A percentile compares a stretch with the other conserved stretches of the same genome.
phyloP scores from a whole-genome alignment of 2,888 invertebrate species.

The Cryptophagus acutangulus region DNA sequence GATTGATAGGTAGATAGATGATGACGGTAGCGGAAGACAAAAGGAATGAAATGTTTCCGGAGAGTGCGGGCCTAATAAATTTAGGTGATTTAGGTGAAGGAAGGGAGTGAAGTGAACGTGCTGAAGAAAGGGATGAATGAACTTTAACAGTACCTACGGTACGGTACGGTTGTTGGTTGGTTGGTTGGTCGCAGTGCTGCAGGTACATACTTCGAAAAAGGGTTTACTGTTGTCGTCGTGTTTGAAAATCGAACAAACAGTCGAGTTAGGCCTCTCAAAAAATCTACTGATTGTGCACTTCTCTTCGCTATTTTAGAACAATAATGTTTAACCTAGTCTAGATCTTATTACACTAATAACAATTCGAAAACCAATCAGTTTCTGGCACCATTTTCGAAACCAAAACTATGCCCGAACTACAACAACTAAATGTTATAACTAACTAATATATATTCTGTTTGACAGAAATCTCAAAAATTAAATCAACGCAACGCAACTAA shows the following conservation, averaged over 20 bases:
- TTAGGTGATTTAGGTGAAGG: conserved; percentile 17
- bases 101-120: conserved; percentile 20
- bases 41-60: not conserved
- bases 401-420: no score
- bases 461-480: conserved; percentile 1
- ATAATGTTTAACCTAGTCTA: conserved; percentile 12
- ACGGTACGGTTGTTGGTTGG: no score
- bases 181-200: conserved; percentile 18
- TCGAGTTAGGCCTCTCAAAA: conserved; percentile 45
- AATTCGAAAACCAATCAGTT: not conserved
- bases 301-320: conserved; percentile 20
- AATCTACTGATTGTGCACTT: conserved; percentile 39
- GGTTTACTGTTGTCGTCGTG: conserved; percentile 36
- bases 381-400: not conserved
- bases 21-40: conserved; percentile 3
- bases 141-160: no score
- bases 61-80: conserved; percentile 12
- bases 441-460: not conserved
- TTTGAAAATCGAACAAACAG: conserved; percentile 29
- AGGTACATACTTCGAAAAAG: conserved; percentile 32
- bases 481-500: no score
- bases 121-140: conserved; percentile 14
- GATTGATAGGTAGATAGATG: no score
- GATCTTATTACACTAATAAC: not conserved
- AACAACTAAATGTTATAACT: no score